Conservation (phyloP, 2,888 invertebrate genomes). For the Cremastinae sp. region DNA sequence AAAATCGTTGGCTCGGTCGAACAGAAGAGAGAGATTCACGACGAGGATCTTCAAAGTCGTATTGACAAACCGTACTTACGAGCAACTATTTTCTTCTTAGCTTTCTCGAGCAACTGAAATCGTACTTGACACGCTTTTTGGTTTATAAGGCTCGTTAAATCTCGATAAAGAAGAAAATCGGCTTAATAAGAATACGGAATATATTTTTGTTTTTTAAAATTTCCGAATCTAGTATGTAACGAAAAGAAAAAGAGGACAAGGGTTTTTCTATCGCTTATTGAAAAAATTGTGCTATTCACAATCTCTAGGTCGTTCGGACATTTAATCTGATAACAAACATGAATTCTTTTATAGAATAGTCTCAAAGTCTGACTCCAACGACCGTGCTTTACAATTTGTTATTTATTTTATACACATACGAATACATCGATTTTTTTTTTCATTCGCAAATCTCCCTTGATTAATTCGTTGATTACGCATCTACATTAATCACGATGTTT, state of each 20-base stretch:
- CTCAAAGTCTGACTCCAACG: conserved; percentile 43
- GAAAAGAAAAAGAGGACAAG: conserved; percentile 13
- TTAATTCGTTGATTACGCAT: not conserved
- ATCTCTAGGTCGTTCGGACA: conserved; percentile 14
- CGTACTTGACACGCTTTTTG: conserved; percentile 27
- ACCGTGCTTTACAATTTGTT: conserved; percentile 32
- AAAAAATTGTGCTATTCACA: conserved; percentile 22
- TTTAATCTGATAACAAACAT: conserved; percentile 14
- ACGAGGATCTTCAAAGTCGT: not conserved
- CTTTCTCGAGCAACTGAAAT: conserved; percentile 19
- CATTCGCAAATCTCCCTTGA: not conserved
- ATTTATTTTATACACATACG: conserved; percentile 52
- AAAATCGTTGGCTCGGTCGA: conserved; percentile 24
- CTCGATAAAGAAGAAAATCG: conserved; percentile 9
- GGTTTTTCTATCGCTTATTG: conserved; percentile 52
- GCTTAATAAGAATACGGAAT: conserved; percentile 19
- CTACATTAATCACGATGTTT: conserved; percentile 11
- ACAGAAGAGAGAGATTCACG: not conserved
- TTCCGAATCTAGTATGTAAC: conserved; percentile 43
- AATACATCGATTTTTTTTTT: conserved; percentile 15
- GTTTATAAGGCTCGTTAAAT: conserved; percentile 26
- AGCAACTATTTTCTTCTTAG: conserved; percentile 7
- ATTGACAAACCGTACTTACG: conserved; percentile 7
- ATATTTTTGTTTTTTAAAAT: conserved; percentile 42
- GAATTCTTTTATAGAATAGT: conserved; percentile 43